Evolutionary conservation across 2,888 invertebrate species (phyloP), one percentile per base, ranked within the genome.

Genomic region (Eupeodes latifasciatus): DNA sequence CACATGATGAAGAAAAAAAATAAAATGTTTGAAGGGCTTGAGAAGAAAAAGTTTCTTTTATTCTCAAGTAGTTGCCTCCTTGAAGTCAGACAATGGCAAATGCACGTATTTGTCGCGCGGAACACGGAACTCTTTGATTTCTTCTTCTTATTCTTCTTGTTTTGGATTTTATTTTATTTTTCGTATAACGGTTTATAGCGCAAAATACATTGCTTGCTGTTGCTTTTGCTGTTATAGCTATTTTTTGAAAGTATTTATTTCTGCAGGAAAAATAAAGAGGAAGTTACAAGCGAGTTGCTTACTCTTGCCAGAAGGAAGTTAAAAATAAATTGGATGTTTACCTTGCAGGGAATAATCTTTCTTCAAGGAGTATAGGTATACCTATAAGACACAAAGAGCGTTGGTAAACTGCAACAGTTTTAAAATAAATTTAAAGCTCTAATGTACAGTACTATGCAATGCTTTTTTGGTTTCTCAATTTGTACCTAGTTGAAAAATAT

Each of bases 1-100:
- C 55, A 62, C 69, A 75, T 75, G 81, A 62, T 72, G n/a, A 14
- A n/a, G 9, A 12, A 27, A n/a, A n/a, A 12, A 47, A 59, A 16
- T 6, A 12, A 62, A 40, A 11, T 14, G 11, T 51, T 44, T 72
- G 49, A 81, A 74, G 44, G 40, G 12, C 53, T 76, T 66, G 49
- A 72, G 27, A 19, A 55, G 14, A 79, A 49, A 82, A 83, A 78
- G 69, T 75, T 27, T 75, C 64, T 72, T 83, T 74, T 71, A 72
- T 59, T 51, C 79, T 83, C n/a, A 72, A 87, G 87, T 72, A 51
- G 12, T 61, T 80, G 34, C 2, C 77, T 81, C 57, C 81, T 88
- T 84, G 84, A 84, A 88, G 84, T 81, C 83, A 88, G 84, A 88
- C 80, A 84, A 75, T 64, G 79, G 75, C 64, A 83, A 79, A 71